Base-by-base conservation (phyloP, 2,113 vertebrate genomes). In the Hippocampus abdominalis region DNA sequence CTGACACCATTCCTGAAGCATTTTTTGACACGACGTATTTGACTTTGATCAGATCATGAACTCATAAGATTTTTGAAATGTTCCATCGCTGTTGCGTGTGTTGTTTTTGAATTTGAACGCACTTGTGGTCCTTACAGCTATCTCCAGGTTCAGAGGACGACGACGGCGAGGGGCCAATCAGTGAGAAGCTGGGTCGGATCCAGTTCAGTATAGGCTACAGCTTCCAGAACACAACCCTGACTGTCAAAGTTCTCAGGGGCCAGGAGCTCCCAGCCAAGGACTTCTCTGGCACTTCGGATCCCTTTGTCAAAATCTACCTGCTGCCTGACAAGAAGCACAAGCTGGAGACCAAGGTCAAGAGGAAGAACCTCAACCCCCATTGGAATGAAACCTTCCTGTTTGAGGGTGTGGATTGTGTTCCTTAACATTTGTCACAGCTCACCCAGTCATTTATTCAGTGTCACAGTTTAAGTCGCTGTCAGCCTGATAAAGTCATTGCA, bases 311-410 rank as follows among this genome's bases (percentile, higher is more conserved):
- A 93, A 96, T 99, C 90, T 99, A 99, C 89, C 93, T 99, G 88
- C 93, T 98, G 71, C 97, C 97, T 0, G 97, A 99, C 91, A 99
- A 98, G 90, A 99, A 99, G 93, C 94, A 98, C 95, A 98, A 96
- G 89, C 90, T 99, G 87, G 97, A 99, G 91, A 99, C 97, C 88
- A 99, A 99, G 94, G 93, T 98, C 87, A 99, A 98, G 91, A 90
- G 97, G 85, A 99, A 98, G 94, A 98, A 99, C 91, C 93, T 98
- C 75, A 98, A 98, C 79, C 97, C 97, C 0, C 95, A 98, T 87
- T 99, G 97, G 97, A 99, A 99, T 0, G 97, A 99, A 92, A 99
- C 97, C 64, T 98, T 99, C 89, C 94, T 99, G 63, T 99, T 99
- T 0, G 97, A 98, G 92, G 97, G 97, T 97, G 74, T 87, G 82